A percentile compares a stretch with the other conserved stretches of the same genome.
Evolutionary conservation across 2,113 vertebrate species (phyloP).

Genomic region (Nanorana parkeri): DNA sequence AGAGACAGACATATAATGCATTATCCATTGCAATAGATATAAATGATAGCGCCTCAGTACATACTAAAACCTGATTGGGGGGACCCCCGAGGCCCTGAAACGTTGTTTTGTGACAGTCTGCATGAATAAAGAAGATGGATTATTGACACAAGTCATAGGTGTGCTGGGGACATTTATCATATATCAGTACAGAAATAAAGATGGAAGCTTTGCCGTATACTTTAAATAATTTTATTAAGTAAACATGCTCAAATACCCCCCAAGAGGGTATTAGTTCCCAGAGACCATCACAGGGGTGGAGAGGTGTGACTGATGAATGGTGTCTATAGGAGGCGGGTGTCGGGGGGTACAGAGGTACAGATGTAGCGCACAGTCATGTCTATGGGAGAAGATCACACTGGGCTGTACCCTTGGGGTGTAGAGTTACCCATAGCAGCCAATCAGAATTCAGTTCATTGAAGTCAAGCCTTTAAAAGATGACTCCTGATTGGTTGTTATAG

Average conservation of each 20-base stretch:
- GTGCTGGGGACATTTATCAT: too few species aligned
- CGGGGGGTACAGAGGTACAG: background rate
- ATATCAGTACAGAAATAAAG: too few species aligned
- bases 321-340: background rate
- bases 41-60: too few species aligned
- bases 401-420: background rate
- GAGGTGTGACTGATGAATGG: background rate
- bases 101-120: too few species aligned
- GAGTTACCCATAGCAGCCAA: background rate
- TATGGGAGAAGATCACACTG: background rate
- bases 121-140: too few species aligned
- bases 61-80: too few species aligned
- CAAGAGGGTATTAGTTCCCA: background rate
- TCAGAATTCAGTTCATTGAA: background rate
- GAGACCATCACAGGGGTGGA: background rate
- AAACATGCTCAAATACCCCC: constrained; percentile 42
- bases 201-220: background rate
- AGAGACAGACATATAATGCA: background rate
- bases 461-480: too few species aligned
- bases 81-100: too few species aligned
- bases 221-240: constrained; percentile 43
- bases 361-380: background rate
- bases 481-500: too few species aligned
- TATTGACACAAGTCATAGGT: too few species aligned
- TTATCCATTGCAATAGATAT: too few species aligned